Evolutionary conservation across 2,888 invertebrate species (phyloP).

Genomic region (Callyntrura sp.): DNA sequence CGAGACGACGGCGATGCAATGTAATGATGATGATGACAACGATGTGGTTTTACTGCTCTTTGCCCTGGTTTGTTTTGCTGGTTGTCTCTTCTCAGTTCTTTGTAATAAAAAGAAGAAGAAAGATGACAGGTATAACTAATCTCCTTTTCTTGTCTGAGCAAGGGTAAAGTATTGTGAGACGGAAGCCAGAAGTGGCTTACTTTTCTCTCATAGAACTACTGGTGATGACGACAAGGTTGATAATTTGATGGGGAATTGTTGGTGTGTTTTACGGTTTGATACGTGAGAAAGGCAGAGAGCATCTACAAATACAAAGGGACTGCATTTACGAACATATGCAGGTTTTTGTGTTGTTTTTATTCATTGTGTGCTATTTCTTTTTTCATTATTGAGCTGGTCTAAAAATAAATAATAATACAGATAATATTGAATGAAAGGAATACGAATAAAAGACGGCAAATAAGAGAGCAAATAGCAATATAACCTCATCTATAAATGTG

Average conservation of each 20-base stretch:
- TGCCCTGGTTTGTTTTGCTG: slow-evolving; percentile 46
- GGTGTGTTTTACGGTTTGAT: slow-evolving; percentile 69
- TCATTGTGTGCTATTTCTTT: slow-evolving; percentile 11
- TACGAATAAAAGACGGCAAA: slow-evolving; percentile 33
- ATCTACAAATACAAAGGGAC: neutral
- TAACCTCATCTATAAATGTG: too few species aligned
- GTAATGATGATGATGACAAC: slow-evolving; percentile 59
- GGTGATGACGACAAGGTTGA: neutral
- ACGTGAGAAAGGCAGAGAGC: slow-evolving; percentile 16
- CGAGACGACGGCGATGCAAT: too few species aligned
- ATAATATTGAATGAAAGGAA: slow-evolving; percentile 11
- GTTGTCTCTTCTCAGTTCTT: neutral
- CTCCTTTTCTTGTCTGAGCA: slow-evolving; percentile 26
- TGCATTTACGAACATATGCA: neutral
- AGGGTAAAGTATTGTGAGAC: slow-evolving; percentile 62
- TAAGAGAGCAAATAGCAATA: too few species aligned
- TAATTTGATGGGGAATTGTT: too few species aligned
- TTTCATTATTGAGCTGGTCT: slow-evolving; percentile 37
- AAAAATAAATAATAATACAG: slow-evolving; percentile 38
- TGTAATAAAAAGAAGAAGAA: neutral
- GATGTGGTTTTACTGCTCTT: slow-evolving; percentile 68
- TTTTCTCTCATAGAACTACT: slow-evolving; percentile 58
- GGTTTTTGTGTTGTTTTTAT: neutral
- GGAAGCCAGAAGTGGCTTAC: slow-evolving; percentile 69
- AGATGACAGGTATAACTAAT: slow-evolving; percentile 71